Evolutionary conservation across 1,140 invertebrate species (phyloP).

Genomic region (Holcopasites calliopsidis): DNA sequence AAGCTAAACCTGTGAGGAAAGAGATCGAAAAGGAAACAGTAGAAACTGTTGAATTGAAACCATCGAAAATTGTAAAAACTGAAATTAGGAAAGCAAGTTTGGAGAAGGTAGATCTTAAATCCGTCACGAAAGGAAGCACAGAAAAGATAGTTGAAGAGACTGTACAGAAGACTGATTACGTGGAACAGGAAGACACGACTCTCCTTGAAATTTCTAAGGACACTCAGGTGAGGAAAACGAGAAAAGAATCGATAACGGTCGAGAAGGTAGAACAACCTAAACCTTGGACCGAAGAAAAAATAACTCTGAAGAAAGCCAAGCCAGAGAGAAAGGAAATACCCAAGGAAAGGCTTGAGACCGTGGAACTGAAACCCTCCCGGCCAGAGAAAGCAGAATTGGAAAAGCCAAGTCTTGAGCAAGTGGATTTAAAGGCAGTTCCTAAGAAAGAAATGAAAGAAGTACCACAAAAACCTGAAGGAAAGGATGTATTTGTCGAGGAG

Average conservation of each 20-base stretch:
- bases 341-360: constrained; percentile 62
- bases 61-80: constrained; percentile 74
- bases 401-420: constrained; percentile 69
- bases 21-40: constrained; percentile 73
- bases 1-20: constrained; percentile 70
- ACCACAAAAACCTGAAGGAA: constrained; percentile 52
- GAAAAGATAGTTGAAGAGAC: constrained; percentile 25
- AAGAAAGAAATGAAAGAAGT: constrained; percentile 52
- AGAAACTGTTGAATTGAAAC: constrained; percentile 77
- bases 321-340: constrained; percentile 69
- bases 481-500: constrained; percentile 61
- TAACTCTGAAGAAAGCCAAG: constrained; percentile 69
- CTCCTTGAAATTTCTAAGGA: constrained; percentile 56
- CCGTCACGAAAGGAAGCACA: constrained; percentile 69
- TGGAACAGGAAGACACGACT: constrained; percentile 61
- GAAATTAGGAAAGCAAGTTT: constrained; percentile 68
- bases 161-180: constrained; percentile 34
- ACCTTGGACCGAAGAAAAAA: constrained; percentile 78
- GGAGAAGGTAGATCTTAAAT: constrained; percentile 74
- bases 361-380: constrained; percentile 81
- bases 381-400: constrained; percentile 66
- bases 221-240: constrained; percentile 29
- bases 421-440: constrained; percentile 73
- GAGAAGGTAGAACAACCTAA: constrained; percentile 54
- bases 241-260: constrained; percentile 4